A percentile compares a stretch with the other conserved stretches of the same genome.
These are phyloP conservation scores for Lophura nycthemera DNA, from an alignment of 2,113 vertebrate species.

Conservation along the genomic window DNA sequence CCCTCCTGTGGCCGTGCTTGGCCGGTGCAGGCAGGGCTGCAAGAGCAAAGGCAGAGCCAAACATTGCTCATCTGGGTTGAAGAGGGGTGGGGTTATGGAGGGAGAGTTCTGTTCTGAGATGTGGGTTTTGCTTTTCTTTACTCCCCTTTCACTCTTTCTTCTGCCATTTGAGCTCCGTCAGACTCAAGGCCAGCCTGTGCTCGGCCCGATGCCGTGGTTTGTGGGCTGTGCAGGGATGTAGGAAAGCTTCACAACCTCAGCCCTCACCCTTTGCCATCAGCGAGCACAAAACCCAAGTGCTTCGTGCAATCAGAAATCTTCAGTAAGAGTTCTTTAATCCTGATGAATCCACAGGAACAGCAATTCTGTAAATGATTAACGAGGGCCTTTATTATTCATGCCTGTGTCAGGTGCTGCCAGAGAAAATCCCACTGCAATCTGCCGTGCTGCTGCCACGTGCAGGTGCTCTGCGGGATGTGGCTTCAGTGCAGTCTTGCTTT, in stretches of 20 bases:
- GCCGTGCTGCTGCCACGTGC: neutral
- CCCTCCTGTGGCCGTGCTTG: slow-evolving; percentile 23
- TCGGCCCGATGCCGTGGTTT: fast-evolving
- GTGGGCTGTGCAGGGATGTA: fast-evolving
- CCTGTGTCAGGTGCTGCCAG: slow-evolving; percentile 10
- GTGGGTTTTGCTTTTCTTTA: neutral
- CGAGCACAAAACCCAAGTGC: neutral
- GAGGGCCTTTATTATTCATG: slow-evolving; percentile 40
- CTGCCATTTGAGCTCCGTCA: neutral
- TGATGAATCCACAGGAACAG: neutral
- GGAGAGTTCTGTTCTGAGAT: fast-evolving
- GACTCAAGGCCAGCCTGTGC: fast-evolving
- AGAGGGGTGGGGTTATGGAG: too few relatives aligned
- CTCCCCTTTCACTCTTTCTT: fast-evolving
- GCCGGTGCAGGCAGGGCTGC: slow-evolving; percentile 4
- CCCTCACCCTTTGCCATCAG: neutral
- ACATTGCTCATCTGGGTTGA: neutral
- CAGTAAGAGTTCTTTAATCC: neutral
- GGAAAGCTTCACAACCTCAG: neutral
- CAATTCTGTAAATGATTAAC: slow-evolving; percentile 57
- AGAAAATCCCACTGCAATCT: neutral
- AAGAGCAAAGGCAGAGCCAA: neutral
- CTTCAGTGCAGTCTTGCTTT: neutral
- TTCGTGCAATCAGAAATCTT: neutral
- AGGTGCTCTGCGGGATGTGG: neutral